Conservation (phyloP, 2,797 vertebrate genomes). For the Xenops minutus region DNA sequence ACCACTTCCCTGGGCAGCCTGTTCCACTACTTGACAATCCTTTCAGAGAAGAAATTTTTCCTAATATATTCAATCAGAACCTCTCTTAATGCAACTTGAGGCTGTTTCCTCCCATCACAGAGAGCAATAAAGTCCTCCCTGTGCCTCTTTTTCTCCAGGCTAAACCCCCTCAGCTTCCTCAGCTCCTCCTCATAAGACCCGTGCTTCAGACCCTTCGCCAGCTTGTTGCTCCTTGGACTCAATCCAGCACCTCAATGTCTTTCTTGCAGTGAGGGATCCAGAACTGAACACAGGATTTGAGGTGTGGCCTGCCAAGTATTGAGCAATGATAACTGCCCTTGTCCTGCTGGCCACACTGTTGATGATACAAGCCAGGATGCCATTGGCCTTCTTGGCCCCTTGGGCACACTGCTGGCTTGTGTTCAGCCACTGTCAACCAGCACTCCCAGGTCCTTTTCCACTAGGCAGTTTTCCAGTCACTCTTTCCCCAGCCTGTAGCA, state of each 20-base stretch:
- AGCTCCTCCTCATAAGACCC: neutral
- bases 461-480: neutral
- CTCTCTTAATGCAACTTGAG: neutral
- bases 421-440: fast-evolving
- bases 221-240: neutral
- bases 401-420: neutral
- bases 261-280: neutral
- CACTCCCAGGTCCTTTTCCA: neutral
- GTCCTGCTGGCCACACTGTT: neutral
- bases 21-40: neutral
- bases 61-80: neutral
- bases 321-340: neutral
- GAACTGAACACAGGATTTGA: neutral
- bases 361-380: neutral
- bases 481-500: neutral
- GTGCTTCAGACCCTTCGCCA: neutral
- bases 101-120: neutral
- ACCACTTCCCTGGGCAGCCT: neutral
- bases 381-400: neutral
- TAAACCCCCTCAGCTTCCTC: neutral
- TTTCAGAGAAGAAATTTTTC: neutral
- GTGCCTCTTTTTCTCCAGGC: neutral
- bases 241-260: neutral
- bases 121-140: neutral
- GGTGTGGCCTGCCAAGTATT: neutral